A percentile compares a stretch with the other conserved stretches of the same genome.
phyloP scores from a whole-genome alignment of 2,888 invertebrate species.

The Gymnosoma rotundatum region DNA sequence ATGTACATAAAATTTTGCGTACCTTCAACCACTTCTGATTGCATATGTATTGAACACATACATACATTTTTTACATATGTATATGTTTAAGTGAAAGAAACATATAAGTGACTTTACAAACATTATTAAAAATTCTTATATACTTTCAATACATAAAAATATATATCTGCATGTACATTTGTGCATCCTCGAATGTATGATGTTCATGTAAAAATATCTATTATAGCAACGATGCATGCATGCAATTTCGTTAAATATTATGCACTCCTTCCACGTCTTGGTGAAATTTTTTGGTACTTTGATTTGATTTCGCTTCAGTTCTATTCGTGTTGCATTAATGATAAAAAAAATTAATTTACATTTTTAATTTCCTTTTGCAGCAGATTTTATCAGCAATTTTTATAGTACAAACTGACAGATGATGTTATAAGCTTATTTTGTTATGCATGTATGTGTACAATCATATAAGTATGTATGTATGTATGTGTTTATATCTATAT shows the following conservation, averaged over 20 bases:
- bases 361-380: slow-evolving; percentile 66
- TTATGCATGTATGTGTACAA: neutral
- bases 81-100: neutral
- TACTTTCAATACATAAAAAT: neutral
- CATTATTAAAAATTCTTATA: slow-evolving; percentile 1
- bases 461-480: slow-evolving; percentile 6
- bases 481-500: slow-evolving; percentile 23
- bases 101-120: neutral
- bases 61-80: neutral
- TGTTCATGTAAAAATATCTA: neutral
- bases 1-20: slow-evolving; percentile 15
- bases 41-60: neutral
- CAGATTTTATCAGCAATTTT: slow-evolving; percentile 44
- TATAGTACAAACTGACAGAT: neutral
- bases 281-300: slow-evolving; percentile 22
- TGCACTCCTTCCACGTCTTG: slow-evolving; percentile 5
- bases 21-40: slow-evolving; percentile 15
- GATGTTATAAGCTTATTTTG: neutral
- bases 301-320: slow-evolving; percentile 23
- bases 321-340: slow-evolving; percentile 50
- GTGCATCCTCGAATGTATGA: neutral
- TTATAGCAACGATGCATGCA: slow-evolving; percentile 30
- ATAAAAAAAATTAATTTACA: slow-evolving; percentile 59
- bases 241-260: slow-evolving; percentile 44
- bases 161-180: neutral